These are phyloP conservation scores for Ochropleura leucogaster DNA, from an alignment of 2,888 invertebrate genomes.

Conservation along the genomic window DNA sequence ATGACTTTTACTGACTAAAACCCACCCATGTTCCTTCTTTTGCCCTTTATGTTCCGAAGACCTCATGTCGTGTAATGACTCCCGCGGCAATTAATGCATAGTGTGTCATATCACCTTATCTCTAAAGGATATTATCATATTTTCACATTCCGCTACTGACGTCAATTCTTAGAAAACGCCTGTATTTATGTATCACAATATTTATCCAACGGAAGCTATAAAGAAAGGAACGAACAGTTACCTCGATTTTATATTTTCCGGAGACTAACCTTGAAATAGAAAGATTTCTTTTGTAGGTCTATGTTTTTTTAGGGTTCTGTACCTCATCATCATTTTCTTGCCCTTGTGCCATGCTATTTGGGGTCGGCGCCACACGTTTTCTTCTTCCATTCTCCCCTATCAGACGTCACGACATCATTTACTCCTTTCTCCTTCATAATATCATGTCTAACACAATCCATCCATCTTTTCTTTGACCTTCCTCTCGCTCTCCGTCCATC, in stretches of 20 bases:
- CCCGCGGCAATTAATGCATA: too few relatives aligned
- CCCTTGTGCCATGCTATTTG: too few relatives aligned
- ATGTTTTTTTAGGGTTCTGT: neutral
- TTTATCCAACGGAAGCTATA: constrained; percentile 51
- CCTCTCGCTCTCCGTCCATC: too few relatives aligned
- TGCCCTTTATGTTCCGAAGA: too few relatives aligned
- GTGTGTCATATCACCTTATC: constrained; percentile 13
- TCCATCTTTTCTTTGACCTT: too few relatives aligned
- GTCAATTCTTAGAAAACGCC: constrained; percentile 42
- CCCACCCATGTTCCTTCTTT: too few relatives aligned
- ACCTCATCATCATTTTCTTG: too few relatives aligned
- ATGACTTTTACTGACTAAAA: too few relatives aligned
- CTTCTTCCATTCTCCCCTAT: neutral
- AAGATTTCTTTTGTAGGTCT: neutral
- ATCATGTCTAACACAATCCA: too few relatives aligned
- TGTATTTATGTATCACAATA: constrained; percentile 29
- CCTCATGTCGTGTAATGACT: too few relatives aligned
- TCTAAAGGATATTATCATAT: neutral
- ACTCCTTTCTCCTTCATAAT: too few relatives aligned
- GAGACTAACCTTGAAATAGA: constrained; percentile 15
- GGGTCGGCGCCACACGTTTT: neutral
- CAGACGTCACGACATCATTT: too few relatives aligned
- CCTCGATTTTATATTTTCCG: constrained; percentile 36
- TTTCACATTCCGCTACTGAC: constrained; percentile 20
- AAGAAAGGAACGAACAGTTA: constrained; percentile 15